A percentile compares a stretch with the other conserved stretches of the same genome.
phyloP scores from a whole-genome alignment of 2,113 vertebrate genomes.

The Salvelinus sp. region DNA sequence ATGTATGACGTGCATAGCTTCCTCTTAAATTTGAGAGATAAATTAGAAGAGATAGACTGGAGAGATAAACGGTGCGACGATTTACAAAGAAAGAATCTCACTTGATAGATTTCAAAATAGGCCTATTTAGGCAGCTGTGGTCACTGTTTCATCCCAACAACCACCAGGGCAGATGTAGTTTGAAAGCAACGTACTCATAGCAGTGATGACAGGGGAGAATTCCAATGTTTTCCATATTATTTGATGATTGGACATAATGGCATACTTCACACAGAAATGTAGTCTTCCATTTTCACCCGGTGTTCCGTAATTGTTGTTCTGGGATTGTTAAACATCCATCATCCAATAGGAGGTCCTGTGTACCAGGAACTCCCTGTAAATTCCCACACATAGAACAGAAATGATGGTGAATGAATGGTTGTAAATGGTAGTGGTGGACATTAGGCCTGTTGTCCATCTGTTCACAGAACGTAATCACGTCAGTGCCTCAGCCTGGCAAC shows the following conservation, averaged over 20 bases:
- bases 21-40: not conserved
- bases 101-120: constrained; percentile 33
- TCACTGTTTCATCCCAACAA: constrained; percentile 40
- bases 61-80: not conserved
- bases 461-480: constrained; percentile 52
- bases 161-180: constrained; percentile 27
- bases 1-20: no score
- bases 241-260: constrained; percentile 61
- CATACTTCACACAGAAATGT: constrained; percentile 43
- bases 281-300: constrained; percentile 43
- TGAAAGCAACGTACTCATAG: constrained; percentile 16
- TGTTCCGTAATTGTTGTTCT: constrained; percentile 20
- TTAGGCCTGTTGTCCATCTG: constrained; percentile 56
- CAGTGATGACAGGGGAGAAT: constrained; percentile 25
- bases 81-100: constrained; percentile 38
- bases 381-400: constrained; percentile 13
- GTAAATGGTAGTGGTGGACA: constrained; percentile 27
- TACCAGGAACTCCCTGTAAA: constrained; percentile 47
- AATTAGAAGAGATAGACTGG: not conserved
- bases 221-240: constrained; percentile 55
- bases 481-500: constrained; percentile 34
- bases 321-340: constrained; percentile 56
- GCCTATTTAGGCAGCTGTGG: constrained; percentile 15
- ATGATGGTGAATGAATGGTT: constrained; percentile 29
- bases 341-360: constrained; percentile 47